Conservation (phyloP, 2,888 invertebrate species). For the Amphipyra tragopoginis region DNA sequence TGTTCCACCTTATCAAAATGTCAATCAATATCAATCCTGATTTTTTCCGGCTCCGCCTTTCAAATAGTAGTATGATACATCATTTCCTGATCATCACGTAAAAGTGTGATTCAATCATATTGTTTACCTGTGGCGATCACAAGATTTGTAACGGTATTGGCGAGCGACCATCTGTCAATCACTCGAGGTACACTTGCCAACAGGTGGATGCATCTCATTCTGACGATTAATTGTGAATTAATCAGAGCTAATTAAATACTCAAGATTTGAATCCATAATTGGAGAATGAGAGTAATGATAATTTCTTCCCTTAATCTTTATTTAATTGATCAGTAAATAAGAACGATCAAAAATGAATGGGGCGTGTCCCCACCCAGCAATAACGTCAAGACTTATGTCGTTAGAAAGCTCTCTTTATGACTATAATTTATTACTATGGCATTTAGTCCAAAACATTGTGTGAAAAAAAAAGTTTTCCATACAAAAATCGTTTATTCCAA, state of each 20-base stretch:
- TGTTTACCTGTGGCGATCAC: slow-evolving; percentile 37
- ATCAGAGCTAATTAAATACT: slow-evolving; percentile 37
- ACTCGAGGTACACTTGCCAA: slow-evolving; percentile 16
- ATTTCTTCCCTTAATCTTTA: not conserved
- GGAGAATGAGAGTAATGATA: slow-evolving; percentile 18
- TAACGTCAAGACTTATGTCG: too few relatives aligned
- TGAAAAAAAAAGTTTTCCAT: too few relatives aligned
- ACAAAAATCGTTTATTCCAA: too few relatives aligned
- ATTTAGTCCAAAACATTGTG: too few relatives aligned
- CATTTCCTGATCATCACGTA: slow-evolving; percentile 34
- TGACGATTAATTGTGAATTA: slow-evolving; percentile 41
- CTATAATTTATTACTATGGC: too few relatives aligned
- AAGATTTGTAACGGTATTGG: slow-evolving; percentile 15
- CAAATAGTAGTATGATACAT: not conserved
- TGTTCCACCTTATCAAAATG: not conserved
- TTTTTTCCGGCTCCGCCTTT: not conserved
- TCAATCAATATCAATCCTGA: not conserved
- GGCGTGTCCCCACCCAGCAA: too few relatives aligned
- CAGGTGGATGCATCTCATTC: slow-evolving; percentile 13
- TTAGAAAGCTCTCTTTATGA: too few relatives aligned
- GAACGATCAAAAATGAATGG: too few relatives aligned
- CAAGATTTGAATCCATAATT: slow-evolving; percentile 6
- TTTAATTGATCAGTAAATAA: not conserved
- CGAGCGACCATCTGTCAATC: slow-evolving; percentile 31
- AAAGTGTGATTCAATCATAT: slow-evolving; percentile 23